These are phyloP conservation scores for Aphis gossypii DNA, from an alignment of 1,140 invertebrate genomes.

Conservation along the genomic window DNA sequence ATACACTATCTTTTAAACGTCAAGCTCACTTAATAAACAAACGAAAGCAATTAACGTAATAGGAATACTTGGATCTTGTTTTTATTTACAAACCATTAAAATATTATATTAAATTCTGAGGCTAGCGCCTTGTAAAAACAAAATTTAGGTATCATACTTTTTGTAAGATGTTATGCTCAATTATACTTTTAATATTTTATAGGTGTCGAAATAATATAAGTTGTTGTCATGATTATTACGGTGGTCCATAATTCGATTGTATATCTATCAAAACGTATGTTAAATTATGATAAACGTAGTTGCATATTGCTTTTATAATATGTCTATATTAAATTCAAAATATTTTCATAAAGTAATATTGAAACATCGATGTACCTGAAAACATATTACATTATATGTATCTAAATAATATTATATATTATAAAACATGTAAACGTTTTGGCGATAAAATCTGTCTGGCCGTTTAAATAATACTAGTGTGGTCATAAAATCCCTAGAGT, in stretches of 20 bases:
- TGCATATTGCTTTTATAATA: not conserved
- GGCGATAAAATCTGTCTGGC: not conserved
- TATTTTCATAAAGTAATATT: not conserved
- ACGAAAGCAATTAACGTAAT: not conserved
- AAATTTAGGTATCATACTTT: not conserved
- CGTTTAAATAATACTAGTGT: constrained; percentile 18
- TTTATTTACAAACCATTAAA: constrained; percentile 32
- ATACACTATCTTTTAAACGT: not conserved
- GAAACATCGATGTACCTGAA: not conserved
- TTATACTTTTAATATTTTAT: not conserved
- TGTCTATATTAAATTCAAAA: not conserved
- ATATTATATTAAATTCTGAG: not conserved
- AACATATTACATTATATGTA: not conserved
- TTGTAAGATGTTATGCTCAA: not conserved
- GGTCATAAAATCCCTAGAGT: not conserved
- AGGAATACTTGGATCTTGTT: not conserved
- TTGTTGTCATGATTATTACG: no score
- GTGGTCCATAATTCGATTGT: no score
- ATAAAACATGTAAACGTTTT: not conserved
- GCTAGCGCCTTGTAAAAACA: not conserved
- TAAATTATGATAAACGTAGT: not conserved
- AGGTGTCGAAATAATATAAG: not conserved
- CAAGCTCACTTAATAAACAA: not conserved
- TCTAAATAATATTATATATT: not conserved
- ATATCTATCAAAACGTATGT: not conserved